These are phyloP conservation scores for Alfaro cultratus DNA, from an alignment of 2,797 vertebrate species.

Conservation along the genomic window DNA sequence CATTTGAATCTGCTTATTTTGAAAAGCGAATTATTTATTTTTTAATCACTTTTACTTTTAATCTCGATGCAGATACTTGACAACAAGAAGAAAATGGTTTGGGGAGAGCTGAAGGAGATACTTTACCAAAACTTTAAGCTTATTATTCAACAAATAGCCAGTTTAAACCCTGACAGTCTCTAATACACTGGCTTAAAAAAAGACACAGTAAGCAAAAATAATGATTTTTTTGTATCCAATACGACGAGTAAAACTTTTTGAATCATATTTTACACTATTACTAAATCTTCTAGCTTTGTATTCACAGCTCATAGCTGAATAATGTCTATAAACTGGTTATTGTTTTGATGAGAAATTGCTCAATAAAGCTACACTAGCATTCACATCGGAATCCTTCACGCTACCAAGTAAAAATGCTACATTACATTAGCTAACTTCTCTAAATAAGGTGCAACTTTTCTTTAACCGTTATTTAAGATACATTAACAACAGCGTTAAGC, in stretches of 20 bases:
- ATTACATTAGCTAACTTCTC: not conserved
- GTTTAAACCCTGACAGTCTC: not conserved
- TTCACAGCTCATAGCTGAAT: not conserved
- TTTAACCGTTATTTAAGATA: constrained; percentile 1
- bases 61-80: not conserved
- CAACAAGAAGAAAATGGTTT: not conserved
- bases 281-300: not conserved
- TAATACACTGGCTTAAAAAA: not conserved
- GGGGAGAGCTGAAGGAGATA: not conserved
- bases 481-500: not conserved
- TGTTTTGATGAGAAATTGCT: not conserved
- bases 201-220: not conserved
- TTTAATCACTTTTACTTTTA: not conserved
- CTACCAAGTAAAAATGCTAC: not conserved
- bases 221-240: not conserved
- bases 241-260: not conserved
- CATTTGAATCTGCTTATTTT: not conserved
- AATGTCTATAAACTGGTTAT: not conserved
- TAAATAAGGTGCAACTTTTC: not conserved
- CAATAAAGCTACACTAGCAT: no score
- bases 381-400: not conserved
- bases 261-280: not conserved
- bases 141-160: not conserved
- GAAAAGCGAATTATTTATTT: not conserved
- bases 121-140: not conserved